phyloP scores from a whole-genome alignment of 2,797 vertebrate genomes.

The Masticophis lateralis region DNA sequence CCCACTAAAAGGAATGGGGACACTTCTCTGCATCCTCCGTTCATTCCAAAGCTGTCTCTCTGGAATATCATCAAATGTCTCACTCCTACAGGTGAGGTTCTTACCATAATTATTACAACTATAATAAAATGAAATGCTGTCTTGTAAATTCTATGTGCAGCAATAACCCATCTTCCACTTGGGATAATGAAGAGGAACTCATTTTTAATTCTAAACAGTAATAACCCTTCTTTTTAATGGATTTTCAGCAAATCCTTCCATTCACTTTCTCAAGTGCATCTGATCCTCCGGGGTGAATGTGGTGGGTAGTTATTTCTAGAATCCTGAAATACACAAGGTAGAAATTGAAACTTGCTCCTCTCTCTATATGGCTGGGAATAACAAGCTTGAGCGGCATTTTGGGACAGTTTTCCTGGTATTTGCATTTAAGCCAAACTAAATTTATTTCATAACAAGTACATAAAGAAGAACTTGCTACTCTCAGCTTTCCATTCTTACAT shows the following conservation, averaged over 20 bases:
- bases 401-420: neutral
- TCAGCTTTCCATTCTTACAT: neutral
- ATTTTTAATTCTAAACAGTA: neutral
- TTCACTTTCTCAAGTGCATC: neutral
- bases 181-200: neutral
- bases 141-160: neutral
- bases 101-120: neutral
- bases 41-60: neutral
- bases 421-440: neutral
- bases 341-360: neutral
- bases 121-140: neutral
- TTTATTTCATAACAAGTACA: neutral
- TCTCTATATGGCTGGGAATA: neutral
- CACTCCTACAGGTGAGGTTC: neutral
- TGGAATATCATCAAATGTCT: neutral
- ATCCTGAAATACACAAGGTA: neutral
- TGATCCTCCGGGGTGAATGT: neutral
- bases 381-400: neutral
- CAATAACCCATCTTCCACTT: neutral
- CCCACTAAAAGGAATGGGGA: neutral
- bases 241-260: neutral
- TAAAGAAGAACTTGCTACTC: neutral
- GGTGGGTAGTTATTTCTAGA: neutral
- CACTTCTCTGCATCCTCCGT: neutral
- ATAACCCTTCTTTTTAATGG: neutral